phyloP scores from a whole-genome alignment of 1,140 invertebrate species.

The Bathynomus jamesi region DNA sequence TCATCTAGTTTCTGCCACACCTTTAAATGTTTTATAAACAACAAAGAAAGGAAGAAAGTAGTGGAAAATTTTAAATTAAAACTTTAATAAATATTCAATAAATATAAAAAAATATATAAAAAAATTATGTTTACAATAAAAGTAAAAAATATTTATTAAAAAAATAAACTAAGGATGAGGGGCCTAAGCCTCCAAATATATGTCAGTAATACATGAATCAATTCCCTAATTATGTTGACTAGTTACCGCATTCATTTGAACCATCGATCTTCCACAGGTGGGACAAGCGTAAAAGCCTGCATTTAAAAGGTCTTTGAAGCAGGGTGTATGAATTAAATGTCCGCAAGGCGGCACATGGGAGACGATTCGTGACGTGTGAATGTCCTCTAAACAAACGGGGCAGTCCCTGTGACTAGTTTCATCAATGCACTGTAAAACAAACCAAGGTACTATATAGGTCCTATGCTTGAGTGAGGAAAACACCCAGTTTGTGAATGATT shows the following conservation, averaged over 20 bases:
- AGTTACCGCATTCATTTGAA: slow-evolving; percentile 64
- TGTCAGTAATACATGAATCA: neutral
- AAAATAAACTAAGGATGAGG: neutral
- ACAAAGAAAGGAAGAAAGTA: slow-evolving; percentile 25
- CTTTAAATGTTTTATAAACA: slow-evolving; percentile 40
- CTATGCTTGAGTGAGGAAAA: too few species aligned
- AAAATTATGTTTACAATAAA: neutral
- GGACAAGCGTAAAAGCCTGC: slow-evolving; percentile 76
- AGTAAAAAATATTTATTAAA: neutral
- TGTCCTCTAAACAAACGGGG: slow-evolving; percentile 77
- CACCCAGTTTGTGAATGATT: too few species aligned
- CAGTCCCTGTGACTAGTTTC: slow-evolving; percentile 49
- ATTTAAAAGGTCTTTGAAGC: slow-evolving; percentile 66
- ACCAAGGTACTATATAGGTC: too few species aligned
- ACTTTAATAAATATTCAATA: slow-evolving; percentile 3
- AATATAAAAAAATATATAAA: neutral
- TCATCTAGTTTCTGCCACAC: slow-evolving; percentile 71
- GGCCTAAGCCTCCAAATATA: neutral
- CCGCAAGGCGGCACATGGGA: slow-evolving; percentile 79
- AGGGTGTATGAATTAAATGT: slow-evolving; percentile 69
- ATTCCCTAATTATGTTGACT: neutral
- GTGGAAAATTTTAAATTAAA: slow-evolving; percentile 13
- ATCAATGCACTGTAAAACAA: slow-evolving; percentile 8
- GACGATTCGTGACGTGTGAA: slow-evolving; percentile 75
- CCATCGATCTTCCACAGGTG: slow-evolving; percentile 72